Conservation (phyloP, 2,888 invertebrate genomes). For the Resseliella maxima region DNA sequence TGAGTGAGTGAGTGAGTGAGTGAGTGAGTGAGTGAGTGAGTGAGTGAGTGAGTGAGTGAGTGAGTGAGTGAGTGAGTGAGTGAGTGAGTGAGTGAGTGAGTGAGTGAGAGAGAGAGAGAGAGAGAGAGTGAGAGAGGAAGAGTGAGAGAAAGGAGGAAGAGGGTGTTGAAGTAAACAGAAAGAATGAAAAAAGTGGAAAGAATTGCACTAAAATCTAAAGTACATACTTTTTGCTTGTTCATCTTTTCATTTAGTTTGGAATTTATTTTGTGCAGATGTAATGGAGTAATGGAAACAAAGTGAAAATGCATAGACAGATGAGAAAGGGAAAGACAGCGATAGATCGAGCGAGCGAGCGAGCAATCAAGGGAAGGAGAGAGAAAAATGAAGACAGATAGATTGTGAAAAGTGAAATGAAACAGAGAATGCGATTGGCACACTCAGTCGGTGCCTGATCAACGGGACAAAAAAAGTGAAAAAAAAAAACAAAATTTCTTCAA, state of each 20-base stretch:
- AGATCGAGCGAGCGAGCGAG: not conserved
- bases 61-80: too few species aligned
- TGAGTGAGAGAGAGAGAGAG: too few species aligned
- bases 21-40: too few species aligned
- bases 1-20: too few species aligned
- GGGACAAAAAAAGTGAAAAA: too few species aligned
- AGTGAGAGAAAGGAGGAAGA: too few species aligned
- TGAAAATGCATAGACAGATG: not conserved
- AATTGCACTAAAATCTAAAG: not conserved
- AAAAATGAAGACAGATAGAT: not conserved
- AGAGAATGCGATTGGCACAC: conserved; percentile 16
- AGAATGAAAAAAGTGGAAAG: too few species aligned
- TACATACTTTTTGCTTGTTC: not conserved
- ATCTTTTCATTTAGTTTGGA: conserved; percentile 7
- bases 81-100: too few species aligned
- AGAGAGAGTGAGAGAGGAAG: too few species aligned
- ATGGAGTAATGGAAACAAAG: not conserved
- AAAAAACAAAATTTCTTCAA: too few species aligned
- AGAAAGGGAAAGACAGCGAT: not conserved
- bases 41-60: too few species aligned
- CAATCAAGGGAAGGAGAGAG: not conserved
- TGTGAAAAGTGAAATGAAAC: not conserved
- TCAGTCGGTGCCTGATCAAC: not conserved
- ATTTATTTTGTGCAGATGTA: not conserved
- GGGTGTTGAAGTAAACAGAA: too few species aligned